A percentile compares a stretch with the other conserved stretches of the same genome.
Evolutionary conservation across 2,888 invertebrate species (phyloP).

Genomic region (Catocala fraxini): DNA sequence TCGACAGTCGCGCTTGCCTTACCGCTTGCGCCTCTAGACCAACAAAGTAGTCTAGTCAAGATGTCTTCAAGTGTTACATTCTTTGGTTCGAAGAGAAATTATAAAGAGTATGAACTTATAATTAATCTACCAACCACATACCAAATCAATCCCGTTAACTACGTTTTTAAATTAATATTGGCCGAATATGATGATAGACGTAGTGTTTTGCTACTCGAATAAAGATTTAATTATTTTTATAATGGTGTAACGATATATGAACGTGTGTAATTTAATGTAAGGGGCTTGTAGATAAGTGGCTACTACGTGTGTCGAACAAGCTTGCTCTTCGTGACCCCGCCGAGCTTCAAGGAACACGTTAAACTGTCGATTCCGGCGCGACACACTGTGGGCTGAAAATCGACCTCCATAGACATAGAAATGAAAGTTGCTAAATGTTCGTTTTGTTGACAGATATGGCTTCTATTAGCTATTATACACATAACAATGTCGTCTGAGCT

Average conservation of each 20-base stretch:
- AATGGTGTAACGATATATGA: constrained; percentile 1
- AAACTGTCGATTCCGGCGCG: constrained; percentile 10
- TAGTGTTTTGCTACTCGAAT: constrained; percentile 1
- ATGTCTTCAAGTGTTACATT: too few relatives aligned
- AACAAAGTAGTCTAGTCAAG: too few relatives aligned
- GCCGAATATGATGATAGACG: neutral
- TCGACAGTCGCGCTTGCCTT: too few relatives aligned
- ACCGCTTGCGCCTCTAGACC: too few relatives aligned
- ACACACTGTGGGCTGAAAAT: too few relatives aligned
- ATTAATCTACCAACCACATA: constrained; percentile 2
- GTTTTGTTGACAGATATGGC: too few relatives aligned
- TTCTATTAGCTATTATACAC: too few relatives aligned
- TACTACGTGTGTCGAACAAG: constrained; percentile 6
- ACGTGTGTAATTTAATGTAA: neutral
- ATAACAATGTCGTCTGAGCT: too few relatives aligned
- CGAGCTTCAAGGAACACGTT: constrained; percentile 15
- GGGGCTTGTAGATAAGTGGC: constrained; percentile 8
- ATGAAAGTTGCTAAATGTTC: too few relatives aligned
- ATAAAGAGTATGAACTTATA: constrained; percentile 8
- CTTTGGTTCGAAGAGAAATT: neutral
- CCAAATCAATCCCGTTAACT: constrained; percentile 4
- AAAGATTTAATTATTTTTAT: constrained; percentile 6
- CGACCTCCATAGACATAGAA: too few relatives aligned
- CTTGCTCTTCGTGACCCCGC: constrained; percentile 13
- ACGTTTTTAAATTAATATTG: constrained; percentile 1